Base-by-base conservation (phyloP, 2,797 vertebrate species). In the Mastacembelus armatus region DNA sequence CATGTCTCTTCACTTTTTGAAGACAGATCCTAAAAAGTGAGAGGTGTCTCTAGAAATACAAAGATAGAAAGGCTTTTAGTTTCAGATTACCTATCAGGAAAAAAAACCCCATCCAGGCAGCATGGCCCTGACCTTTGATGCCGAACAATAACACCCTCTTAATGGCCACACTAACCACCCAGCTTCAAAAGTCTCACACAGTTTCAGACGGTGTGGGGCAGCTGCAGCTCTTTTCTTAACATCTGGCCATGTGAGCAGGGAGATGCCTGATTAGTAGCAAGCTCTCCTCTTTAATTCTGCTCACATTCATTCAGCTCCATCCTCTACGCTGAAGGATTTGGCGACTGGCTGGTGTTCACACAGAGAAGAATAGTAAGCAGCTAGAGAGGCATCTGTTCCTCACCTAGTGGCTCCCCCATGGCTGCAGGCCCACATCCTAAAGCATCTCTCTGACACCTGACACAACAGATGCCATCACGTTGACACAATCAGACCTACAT, bases 301-400 rank as follows among this genome's bases (percentile, higher is more conserved):
- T 56, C 43, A 8, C 69, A 21, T 74, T 80, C 56, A 22, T 74
- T 85, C 74, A 77, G 79, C 60, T 69, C 74, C 18, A 3, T 74
- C 33, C 39, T 14, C 12, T 22, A 58, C 4, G 16, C 72, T 21
- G 57, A 39, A 44, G 66, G 68, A 61, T 81, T 63, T 57, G 68
- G 51, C 67, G 10, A 12, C 66, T 21, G 68, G 64, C 38, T 33
- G 65, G 74, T 10, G 39, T 43, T 85, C 60, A 40, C 70, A 38
- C 68, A 11, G 76, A 54, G 80, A 68, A 81, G 82, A 85, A 80
- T 74, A 86, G 84, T 35, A 80, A 87, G 75, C 79, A 84, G 78
- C 64, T 55, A 61, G 74, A 75, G 74, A 22, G 50, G 82, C 85
- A 88, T 85, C 84, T 87, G 83, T 19, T 82, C 71, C 55, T 81